These are phyloP conservation scores for Verasper variegatus DNA, from an alignment of 2,113 vertebrate species.

Conservation along the genomic window DNA sequence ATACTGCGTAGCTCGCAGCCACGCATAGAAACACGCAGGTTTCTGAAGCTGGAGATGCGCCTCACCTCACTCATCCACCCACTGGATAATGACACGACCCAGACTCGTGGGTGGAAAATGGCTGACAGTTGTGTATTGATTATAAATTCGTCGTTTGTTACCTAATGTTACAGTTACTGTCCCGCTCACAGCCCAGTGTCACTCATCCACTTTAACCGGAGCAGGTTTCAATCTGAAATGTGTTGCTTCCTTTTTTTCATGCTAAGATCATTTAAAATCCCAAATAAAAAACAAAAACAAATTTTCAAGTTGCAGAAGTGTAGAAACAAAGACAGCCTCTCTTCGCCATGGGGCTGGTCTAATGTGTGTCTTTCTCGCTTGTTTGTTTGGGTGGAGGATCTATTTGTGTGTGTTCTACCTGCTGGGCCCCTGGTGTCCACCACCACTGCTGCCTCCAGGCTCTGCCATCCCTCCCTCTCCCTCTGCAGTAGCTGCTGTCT, in stretches of 20 bases:
- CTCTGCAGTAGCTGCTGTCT: conserved; percentile 66
- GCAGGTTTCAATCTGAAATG: not conserved
- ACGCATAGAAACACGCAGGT: conserved; percentile 40
- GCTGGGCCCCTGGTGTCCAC: conserved; percentile 52
- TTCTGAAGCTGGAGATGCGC: not conserved
- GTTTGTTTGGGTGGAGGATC: conserved; percentile 19
- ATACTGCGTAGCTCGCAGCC: conserved; percentile 78
- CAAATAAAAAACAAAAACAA: not conserved
- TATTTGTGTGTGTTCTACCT: conserved; percentile 23
- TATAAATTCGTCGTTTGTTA: not conserved
- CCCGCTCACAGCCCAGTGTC: not conserved
- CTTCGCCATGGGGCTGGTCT: not conserved
- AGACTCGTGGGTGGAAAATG: conserved; percentile 2
- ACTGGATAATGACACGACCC: conserved; percentile 30
- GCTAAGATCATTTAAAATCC: not conserved
- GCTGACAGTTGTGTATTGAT: conserved; percentile 8
- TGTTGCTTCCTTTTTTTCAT: not conserved
- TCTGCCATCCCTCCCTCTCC: conserved; percentile 33
- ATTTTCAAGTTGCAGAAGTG: conserved; percentile 27
- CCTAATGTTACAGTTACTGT: not conserved
- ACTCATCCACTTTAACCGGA: not conserved
- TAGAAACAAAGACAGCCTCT: conserved; percentile 5
- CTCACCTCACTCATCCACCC: conserved; percentile 8
- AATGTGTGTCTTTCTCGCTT: not conserved
- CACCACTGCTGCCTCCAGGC: conserved; percentile 38